Evolutionary conservation across 2,888 invertebrate species (phyloP), one percentile per base, ranked within the genome.

Genomic region (Andrena praecox): DNA sequence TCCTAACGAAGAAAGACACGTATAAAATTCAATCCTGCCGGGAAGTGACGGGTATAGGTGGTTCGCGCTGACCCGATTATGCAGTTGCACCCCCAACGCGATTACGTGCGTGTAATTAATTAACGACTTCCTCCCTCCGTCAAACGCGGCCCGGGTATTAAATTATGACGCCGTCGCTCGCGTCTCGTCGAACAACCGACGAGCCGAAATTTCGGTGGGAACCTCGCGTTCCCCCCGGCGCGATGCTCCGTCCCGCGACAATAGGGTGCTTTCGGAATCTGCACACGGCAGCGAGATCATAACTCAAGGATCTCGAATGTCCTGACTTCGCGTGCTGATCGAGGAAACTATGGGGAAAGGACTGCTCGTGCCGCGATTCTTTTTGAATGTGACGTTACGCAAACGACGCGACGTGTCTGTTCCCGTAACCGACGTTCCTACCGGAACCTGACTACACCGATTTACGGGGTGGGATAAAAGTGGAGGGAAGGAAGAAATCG

Each of bases 91-190:
- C 20, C 7, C 27, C 20, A n/a, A 50, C 64, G 59, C 24, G 78
- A 78, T 79, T 79, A 52, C 78, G 50, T 16, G 68, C 63, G n/a
- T 16, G 69, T 50, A 64, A 79, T 79, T 79, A 79, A 81, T 81
- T 80, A 81, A 73, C 52, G 52, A 66, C 50, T 12, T 20, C 24
- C 24, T 52, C 42, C 16, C 2, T 27, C 35, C 31, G 52, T 75
- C 67, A 56, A 70, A 66, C 74, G 54, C 35, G 63, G 50, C 3
- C 24, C n/a, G 20, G 24, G 33, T 48, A 69, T 85, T 70, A 71
- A 78, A 64, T 87, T 87, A 78, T 48, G 63, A 54, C 59, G 50
- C 35, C 35, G 52, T 64, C 50, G 67, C 71, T 16, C 42, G 50
- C 10, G 63, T 29, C 66, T 71, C 71, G 82, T 35, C 63, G 63